A percentile compares a stretch with the other conserved stretches of the same genome.
Evolutionary conservation across 2,113 vertebrate species (phyloP).

Genomic region (Plecotus auritus): DNA sequence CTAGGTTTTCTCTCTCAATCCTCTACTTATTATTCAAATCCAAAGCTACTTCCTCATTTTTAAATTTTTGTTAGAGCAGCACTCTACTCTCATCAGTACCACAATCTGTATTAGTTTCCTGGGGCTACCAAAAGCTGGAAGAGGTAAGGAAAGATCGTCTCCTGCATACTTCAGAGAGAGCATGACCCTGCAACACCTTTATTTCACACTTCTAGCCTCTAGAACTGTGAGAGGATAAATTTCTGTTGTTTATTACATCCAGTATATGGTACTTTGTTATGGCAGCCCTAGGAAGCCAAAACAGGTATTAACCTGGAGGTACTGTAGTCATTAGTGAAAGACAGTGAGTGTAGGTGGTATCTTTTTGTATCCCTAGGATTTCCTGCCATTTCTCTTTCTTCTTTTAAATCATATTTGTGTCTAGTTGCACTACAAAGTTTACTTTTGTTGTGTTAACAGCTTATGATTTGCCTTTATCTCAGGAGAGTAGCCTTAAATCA

Average conservation of each 20-base stretch:
- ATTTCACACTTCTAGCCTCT: not conserved
- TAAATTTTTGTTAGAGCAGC: conserved; percentile 21
- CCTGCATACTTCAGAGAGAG: not conserved
- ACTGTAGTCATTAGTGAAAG: not conserved
- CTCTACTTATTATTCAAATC: not conserved
- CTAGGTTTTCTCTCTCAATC: not conserved
- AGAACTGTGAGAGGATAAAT: not conserved
- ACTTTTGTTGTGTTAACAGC: not conserved
- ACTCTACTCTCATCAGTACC: not conserved
- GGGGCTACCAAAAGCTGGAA: not conserved
- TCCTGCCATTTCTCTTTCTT: not conserved
- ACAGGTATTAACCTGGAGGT: not conserved
- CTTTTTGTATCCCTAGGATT: not conserved
- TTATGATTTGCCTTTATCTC: not conserved
- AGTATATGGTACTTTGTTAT: not conserved
- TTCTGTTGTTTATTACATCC: not conserved
- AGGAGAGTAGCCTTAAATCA: not conserved
- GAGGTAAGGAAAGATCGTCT: not conserved
- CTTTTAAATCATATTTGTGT: not conserved
- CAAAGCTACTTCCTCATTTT: not conserved
- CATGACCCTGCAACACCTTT: not conserved
- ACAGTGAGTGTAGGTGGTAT: not conserved
- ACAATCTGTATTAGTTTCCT: not conserved
- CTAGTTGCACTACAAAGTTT: not conserved
- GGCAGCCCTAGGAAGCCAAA: not conserved